Percentiles rank a stretch among this genome's conserved stretches.
Conservation (phyloP, 2,888 invertebrate species). For the Andricus quercusramuli region DNA sequence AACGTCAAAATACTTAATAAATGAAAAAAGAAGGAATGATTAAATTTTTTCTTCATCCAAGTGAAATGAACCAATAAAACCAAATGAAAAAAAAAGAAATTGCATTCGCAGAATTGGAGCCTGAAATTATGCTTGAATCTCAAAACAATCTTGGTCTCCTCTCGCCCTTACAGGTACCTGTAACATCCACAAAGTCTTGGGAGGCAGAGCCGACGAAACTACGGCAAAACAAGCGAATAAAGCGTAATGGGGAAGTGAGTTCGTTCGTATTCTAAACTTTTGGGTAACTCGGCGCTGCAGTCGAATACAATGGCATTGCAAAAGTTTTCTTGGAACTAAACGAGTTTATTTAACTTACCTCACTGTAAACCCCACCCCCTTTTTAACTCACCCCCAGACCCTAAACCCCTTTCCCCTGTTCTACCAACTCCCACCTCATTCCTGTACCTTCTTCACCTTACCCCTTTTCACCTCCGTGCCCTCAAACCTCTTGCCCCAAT, state of each 20-base stretch:
- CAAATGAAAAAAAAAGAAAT: neutral
- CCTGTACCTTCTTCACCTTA: slow-evolving; percentile 16
- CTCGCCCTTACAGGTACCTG: slow-evolving; percentile 10
- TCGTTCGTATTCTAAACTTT: slow-evolving; percentile 74
- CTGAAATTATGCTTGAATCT: slow-evolving; percentile 27
- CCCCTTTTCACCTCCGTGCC: slow-evolving; percentile 19
- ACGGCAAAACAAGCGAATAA: slow-evolving; percentile 73
- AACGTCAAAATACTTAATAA: too few relatives aligned
- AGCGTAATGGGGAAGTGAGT: slow-evolving; percentile 72
- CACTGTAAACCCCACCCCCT: slow-evolving; percentile 53
- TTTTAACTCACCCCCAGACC: neutral
- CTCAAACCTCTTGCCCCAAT: slow-evolving; percentile 39
- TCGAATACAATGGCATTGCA: slow-evolving; percentile 73
- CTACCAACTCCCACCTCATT: slow-evolving; percentile 23
- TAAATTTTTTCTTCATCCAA: neutral
- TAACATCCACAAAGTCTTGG: slow-evolving; percentile 30
- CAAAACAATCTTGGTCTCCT: slow-evolving; percentile 32
- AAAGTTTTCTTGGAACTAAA: slow-evolving; percentile 75
- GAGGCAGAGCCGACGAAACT: slow-evolving; percentile 41
- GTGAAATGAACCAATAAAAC: neutral
- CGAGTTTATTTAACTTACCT: slow-evolving; percentile 77
- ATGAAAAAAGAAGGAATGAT: too few relatives aligned
- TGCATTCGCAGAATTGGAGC: neutral
- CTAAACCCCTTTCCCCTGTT: slow-evolving; percentile 2
- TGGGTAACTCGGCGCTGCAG: slow-evolving; percentile 68